A percentile compares a stretch with the other conserved stretches of the same genome.
These are phyloP conservation scores for Zophobas atratus DNA, from an alignment of 1,140 invertebrate genomes.

Conservation along the genomic window DNA sequence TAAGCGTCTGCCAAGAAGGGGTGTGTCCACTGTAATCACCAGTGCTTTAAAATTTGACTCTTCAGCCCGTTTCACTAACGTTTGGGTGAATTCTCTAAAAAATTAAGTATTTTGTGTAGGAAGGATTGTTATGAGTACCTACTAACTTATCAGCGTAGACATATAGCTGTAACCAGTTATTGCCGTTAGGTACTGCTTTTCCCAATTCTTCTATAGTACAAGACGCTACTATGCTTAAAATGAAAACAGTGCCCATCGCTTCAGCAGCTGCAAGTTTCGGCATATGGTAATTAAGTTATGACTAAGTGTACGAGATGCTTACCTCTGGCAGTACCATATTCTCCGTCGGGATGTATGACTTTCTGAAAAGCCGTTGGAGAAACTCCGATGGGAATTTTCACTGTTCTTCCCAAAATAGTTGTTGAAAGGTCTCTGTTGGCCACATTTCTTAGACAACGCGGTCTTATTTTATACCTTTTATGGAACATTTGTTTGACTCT, in stretches of 20 bases:
- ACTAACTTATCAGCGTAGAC: slow-evolving; percentile 80
- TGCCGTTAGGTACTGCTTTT: slow-evolving; percentile 78
- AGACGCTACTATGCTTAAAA: slow-evolving; percentile 89
- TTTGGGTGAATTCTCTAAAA: slow-evolving; percentile 78
- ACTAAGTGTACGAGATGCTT: neutral
- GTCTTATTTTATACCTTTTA: slow-evolving; percentile 82
- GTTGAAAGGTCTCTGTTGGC: slow-evolving; percentile 76
- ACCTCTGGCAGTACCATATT: slow-evolving; percentile 89
- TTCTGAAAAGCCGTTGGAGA: slow-evolving; percentile 94
- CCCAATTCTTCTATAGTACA: slow-evolving; percentile 92
- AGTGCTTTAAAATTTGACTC: slow-evolving; percentile 88
- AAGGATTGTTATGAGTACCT: slow-evolving; percentile 2
- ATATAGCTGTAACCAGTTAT: slow-evolving; percentile 94
- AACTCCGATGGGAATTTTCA: slow-evolving; percentile 89
- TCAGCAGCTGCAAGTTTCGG: slow-evolving; percentile 77
- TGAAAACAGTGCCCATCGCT: slow-evolving; percentile 82
- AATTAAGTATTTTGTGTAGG: neutral
- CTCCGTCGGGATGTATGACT: slow-evolving; percentile 93
- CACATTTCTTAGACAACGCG: slow-evolving; percentile 86
- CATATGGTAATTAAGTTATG: neutral
- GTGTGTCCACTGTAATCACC: slow-evolving; percentile 92
- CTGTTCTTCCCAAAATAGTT: slow-evolving; percentile 77
- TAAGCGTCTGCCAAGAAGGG: slow-evolving; percentile 85
- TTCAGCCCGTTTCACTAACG: slow-evolving; percentile 86
- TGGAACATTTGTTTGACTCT: neutral